Evolutionary conservation across 2,113 vertebrate genomes (phyloP).

Genomic region (Salvator merianae): DNA sequence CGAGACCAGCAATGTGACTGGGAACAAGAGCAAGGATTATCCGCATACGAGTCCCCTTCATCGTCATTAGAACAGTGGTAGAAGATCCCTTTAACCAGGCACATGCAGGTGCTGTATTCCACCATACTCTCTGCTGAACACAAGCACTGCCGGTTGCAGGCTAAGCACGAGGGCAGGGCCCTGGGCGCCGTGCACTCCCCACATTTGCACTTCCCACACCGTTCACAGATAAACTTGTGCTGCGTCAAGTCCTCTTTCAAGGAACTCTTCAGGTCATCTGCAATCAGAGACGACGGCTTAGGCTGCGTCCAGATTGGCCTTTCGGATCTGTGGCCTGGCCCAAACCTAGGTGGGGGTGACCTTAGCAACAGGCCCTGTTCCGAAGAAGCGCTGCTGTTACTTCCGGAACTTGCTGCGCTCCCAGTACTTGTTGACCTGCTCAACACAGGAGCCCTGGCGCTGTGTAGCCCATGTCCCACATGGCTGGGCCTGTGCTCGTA

Average conservation of each 20-base stretch:
- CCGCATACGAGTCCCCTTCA: slow-evolving; percentile 92
- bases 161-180: slow-evolving; percentile 90
- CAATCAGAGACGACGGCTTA: slow-evolving; percentile 79
- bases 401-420: slow-evolving; percentile 92
- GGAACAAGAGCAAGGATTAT: slow-evolving; percentile 94
- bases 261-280: slow-evolving; percentile 84
- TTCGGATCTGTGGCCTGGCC: slow-evolving; percentile 73
- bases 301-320: slow-evolving; percentile 88
- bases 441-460: slow-evolving; percentile 79
- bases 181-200: slow-evolving; percentile 90
- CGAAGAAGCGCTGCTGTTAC: slow-evolving; percentile 91
- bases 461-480: slow-evolving; percentile 61
- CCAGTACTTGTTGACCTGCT: slow-evolving; percentile 94
- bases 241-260: slow-evolving; percentile 81
- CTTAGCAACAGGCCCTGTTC: slow-evolving; percentile 90
- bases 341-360: slow-evolving; percentile 76
- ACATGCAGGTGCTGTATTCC: slow-evolving; percentile 97
- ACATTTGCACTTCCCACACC: slow-evolving; percentile 95
- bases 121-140: slow-evolving; percentile 94
- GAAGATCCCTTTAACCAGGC: slow-evolving; percentile 94
- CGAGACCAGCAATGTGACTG: slow-evolving; percentile 93
- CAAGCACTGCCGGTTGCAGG: slow-evolving; percentile 91
- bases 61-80: slow-evolving; percentile 98
- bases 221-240: slow-evolving; percentile 94
- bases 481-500: slow-evolving; percentile 80